Evolutionary conservation across 2,113 vertebrate species (phyloP), one percentile per base, ranked within the genome.

Genomic region (Chamaea fasciata): DNA sequence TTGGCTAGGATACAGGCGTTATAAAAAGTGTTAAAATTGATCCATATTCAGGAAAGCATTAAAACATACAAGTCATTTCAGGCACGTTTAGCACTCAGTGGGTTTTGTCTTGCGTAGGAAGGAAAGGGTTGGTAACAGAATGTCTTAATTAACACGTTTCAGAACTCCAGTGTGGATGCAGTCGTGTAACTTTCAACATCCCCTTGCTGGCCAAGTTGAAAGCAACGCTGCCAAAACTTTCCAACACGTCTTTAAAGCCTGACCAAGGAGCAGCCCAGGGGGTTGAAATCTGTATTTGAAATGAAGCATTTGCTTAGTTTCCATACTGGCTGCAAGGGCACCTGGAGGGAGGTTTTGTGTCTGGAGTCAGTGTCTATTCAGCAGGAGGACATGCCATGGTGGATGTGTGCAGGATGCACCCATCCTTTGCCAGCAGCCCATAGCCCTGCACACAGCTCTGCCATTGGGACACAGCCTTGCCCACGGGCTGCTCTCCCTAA

Each of bases 71-170:
- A 85, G 69, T 77, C 30, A 77, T 87, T 92, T 90, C 87, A 96
- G 84, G 70, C 87, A 84, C 11, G 4, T 95, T 85, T 92, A 62
- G 80, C 90, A 94, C 82, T 75, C 33, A 0, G 67, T 87, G 82
- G 94, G 93, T 91, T 95, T 95, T 96, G 93, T 79, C 84, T 85
- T 70, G 91, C 1, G 21, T 95, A 90, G 94, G 95, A 96, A 94
- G 93, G 84, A 85, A 91, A 80, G 81, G 78, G 62, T 24, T 96
- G 74, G 78, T 88, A 94, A 91, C 91, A 94, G 84, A 95, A 91
- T 90, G 91, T 90, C 91, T 95, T 80, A 65, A 95, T 87, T 91
- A 96, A 93, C 94, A 95, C 85, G 41, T 95, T 92, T 94, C 87
- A 93, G 62, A 95, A 41, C 84, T 94, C 87, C 75, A 59, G 33